Evolutionary conservation across 2,113 vertebrate species (phyloP).

Genomic region (Ginglymostoma cirratum): DNA sequence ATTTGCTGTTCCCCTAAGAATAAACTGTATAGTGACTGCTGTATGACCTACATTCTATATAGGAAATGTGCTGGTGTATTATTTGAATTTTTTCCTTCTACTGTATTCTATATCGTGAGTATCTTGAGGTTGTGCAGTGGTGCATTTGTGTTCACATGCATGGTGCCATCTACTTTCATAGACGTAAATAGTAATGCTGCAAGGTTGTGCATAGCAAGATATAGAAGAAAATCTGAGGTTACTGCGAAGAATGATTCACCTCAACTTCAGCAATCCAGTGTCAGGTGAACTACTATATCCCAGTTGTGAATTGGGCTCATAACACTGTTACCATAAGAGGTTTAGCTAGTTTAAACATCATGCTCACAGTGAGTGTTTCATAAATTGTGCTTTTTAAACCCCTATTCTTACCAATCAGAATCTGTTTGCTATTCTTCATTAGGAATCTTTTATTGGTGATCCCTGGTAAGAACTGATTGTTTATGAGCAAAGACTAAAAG

Average conservation of each 20-base stretch:
- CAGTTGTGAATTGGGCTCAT: background rate
- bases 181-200: background rate
- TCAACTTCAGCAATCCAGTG: background rate
- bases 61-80: slow-evolving; percentile 1
- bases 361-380: background rate
- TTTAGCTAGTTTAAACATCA: background rate
- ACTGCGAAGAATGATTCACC: background rate
- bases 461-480: no score
- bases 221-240: background rate
- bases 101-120: background rate
- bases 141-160: background rate
- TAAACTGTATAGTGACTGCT: slow-evolving; percentile 72
- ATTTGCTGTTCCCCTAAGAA: slow-evolving; percentile 74
- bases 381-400: background rate
- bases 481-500: no score
- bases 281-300: background rate
- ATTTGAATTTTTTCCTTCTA: background rate
- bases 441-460: background rate
- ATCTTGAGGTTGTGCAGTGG: background rate
- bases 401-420: background rate
- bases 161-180: background rate
- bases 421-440: background rate
- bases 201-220: background rate
- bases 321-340: background rate
- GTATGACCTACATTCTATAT: slow-evolving; percentile 40